Evolutionary conservation across 2,888 invertebrate species (phyloP), one percentile per base, ranked within the genome.

Genomic region (Hydropsyche betteni): DNA sequence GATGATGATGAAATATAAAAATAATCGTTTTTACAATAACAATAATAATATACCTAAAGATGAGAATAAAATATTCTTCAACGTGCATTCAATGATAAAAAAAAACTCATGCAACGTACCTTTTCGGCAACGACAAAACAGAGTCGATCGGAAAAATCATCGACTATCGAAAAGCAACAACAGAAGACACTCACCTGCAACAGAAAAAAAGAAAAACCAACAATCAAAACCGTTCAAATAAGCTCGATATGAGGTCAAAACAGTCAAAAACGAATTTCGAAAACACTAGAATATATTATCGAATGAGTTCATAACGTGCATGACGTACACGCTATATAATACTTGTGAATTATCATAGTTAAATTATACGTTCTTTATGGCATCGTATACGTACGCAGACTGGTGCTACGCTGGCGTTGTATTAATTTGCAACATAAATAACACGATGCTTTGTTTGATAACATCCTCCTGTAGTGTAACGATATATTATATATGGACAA

Each of bases 381-480:
- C 61, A 33, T 61, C 34, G 34, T 24, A 16, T 10, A 33, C 16
- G 16, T 61, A 14, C 14, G n/a, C 44, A 44, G 44, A 44, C 44
- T 44, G 44, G 16, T 16, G 55, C n/a, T 55, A 16, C 55, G n/a
- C 55, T 55, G 6, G 16, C 16, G 55, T 16, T 16, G 16, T 55
- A 55, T 61, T 61, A 61, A 61, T 61, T 61, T 61, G 61, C 61
- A 33, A 61, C 64, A 64, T 64, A 64, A 64, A 64, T 34, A 64
- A 36, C 64, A 64, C 64, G 64, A 64, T 61, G 61, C 61, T 61
- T 61, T 61, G 61, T 61, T 61, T 61, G 61, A 61, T 61, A 61
- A 61, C 61, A 61, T 61, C 61, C 61, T 61, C 61, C 61, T 61
- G 24, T 33, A 33, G 61, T 64, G 64, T 36, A 24, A 55, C 55